Conservation (phyloP, 2,797 vertebrate species). For the Chanos chanos region DNA sequence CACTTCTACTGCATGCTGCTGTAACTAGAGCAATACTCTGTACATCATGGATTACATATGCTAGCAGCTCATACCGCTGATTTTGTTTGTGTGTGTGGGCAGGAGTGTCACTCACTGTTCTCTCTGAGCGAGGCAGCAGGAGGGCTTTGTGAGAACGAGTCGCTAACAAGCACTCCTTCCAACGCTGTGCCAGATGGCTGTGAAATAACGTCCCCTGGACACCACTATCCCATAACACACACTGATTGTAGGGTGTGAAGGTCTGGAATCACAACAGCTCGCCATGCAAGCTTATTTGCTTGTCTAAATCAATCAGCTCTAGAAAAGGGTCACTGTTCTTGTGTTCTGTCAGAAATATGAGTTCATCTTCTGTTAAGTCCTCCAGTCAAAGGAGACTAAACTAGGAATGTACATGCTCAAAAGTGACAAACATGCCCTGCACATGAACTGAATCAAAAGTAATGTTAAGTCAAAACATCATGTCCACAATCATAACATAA, state of each 20-base stretch:
- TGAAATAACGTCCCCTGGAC: constrained; percentile 15
- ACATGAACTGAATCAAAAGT: no score
- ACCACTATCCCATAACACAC: constrained; percentile 1
- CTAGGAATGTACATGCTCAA: no score
- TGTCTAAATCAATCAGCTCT: constrained; percentile 40
- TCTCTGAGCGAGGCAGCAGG: constrained; percentile 63
- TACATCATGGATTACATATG: constrained; percentile 63
- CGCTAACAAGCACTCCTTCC: constrained; percentile 67
- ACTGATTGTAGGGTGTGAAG: neutral
- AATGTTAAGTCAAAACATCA: no score
- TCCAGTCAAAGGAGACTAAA: no score
- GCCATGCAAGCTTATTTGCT: neutral
- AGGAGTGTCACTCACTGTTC: constrained; percentile 65
- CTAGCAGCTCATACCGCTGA: constrained; percentile 64
- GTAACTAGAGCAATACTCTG: constrained; percentile 40
- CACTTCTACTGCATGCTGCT: constrained; percentile 17
- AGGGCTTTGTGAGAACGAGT: constrained; percentile 63
- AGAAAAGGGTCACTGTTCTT: no score
- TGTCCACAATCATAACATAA: no score
- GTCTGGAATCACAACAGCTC: constrained; percentile 13
- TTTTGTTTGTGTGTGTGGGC: constrained; percentile 69
- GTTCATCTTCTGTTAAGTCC: no score
- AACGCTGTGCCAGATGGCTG: constrained; percentile 67
- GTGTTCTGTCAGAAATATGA: no score
- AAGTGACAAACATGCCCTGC: no score